A percentile compares a stretch with the other conserved stretches of the same genome.
These are phyloP conservation scores for Nowickia ferox DNA, from an alignment of 2,888 invertebrate genomes.

Conservation along the genomic window DNA sequence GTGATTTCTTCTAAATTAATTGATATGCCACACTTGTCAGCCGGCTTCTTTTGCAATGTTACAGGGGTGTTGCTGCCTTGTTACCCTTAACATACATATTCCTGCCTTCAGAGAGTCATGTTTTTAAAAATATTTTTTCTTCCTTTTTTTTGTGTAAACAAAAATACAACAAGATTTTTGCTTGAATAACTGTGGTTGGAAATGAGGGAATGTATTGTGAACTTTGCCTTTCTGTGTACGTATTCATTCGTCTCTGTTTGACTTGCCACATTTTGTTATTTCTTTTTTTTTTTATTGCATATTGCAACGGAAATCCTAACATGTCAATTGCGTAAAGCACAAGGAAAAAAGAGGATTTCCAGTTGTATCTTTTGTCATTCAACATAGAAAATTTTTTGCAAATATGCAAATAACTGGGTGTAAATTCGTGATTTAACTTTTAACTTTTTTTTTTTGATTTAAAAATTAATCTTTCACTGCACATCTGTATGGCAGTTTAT, in stretches of 20 bases:
- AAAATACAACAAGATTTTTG: constrained; percentile 6
- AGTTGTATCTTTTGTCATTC: background rate
- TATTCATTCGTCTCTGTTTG: background rate
- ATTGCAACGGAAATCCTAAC: constrained; percentile 69
- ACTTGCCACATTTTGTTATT: constrained; percentile 26
- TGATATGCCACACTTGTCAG: background rate
- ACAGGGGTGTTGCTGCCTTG: background rate
- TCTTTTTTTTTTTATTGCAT: constrained; percentile 48
- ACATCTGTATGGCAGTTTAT: too few species aligned
- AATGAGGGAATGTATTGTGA: background rate
- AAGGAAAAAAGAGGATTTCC: constrained; percentile 42
- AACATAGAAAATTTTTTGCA: background rate
- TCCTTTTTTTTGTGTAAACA: background rate
- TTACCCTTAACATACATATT: background rate
- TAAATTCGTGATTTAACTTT: background rate
- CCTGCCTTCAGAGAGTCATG: background rate
- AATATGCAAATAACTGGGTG: constrained; percentile 8
- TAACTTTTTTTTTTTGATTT: too few species aligned
- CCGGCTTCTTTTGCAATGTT: background rate
- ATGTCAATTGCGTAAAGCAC: constrained; percentile 67
- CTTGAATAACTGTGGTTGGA: background rate
- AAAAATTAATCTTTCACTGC: too few species aligned
- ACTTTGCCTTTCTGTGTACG: background rate
- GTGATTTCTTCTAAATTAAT: background rate
- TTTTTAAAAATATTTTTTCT: constrained; percentile 7